These are phyloP conservation scores for Sphecodes monilicornis DNA, from an alignment of 2,888 invertebrate species.

Conservation along the genomic window DNA sequence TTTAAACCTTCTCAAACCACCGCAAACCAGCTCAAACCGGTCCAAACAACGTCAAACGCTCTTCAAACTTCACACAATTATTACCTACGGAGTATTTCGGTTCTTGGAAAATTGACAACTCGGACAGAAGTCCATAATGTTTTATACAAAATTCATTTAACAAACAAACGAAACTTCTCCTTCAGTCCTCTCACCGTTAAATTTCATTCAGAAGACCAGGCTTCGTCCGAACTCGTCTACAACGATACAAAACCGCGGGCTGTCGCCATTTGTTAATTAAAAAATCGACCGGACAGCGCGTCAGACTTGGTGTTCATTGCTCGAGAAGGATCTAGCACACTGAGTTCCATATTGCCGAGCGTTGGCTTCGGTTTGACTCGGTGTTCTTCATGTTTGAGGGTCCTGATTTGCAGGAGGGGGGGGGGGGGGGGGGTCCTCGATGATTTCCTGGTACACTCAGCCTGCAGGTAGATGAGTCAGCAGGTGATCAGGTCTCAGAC, in stretches of 20 bases:
- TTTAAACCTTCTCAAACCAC: not conserved
- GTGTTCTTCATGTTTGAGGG: not conserved
- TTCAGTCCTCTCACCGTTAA: not conserved
- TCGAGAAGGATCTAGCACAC: not conserved
- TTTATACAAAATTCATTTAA: not conserved
- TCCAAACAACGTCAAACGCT: too few relatives aligned
- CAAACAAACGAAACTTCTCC: not conserved
- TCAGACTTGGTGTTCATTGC: not conserved
- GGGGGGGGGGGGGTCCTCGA: not conserved
- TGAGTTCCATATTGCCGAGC: not conserved
- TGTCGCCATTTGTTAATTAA: not conserved
- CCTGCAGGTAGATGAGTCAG: not conserved
- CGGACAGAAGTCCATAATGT: not conserved
- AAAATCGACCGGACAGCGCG: slow-evolving; percentile 1
- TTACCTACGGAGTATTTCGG: too few relatives aligned
- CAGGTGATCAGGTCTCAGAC: not conserved
- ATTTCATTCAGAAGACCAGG: not conserved
- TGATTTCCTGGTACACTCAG: not conserved
- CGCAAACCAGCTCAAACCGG: not conserved
- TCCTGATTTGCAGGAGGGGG: not conserved
- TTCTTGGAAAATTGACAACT: too few relatives aligned
- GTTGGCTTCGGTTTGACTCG: not conserved
- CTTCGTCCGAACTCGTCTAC: not conserved
- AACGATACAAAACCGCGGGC: not conserved
- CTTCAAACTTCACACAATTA: too few relatives aligned